Evolutionary conservation across 2,797 vertebrate genomes (phyloP).

Genomic region (Tarsius wallacei): DNA sequence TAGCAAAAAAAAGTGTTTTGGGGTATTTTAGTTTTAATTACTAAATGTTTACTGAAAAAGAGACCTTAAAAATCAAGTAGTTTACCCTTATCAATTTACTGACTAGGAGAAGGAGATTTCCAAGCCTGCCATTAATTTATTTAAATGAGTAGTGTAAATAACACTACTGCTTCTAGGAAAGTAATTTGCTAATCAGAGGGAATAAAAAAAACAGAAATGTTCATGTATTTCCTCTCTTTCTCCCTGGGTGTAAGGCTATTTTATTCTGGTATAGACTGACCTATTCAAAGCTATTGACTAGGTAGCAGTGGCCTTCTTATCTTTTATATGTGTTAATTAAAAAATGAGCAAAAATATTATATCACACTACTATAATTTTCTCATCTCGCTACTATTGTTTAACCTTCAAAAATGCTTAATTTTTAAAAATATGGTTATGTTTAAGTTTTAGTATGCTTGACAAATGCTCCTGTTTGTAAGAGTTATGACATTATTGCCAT

Average conservation of each 20-base stretch:
- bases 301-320: background rate
- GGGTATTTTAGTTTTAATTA: conserved; percentile 41
- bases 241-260: conserved; percentile 4
- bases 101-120: background rate
- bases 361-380: background rate
- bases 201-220: background rate
- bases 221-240: background rate
- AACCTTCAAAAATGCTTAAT: background rate
- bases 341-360: background rate
- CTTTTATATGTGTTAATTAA: background rate
- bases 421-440: conserved; percentile 15
- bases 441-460: conserved; percentile 43
- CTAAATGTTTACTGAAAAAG: background rate
- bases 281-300: conserved; percentile 17
- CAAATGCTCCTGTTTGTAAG: conserved; percentile 5
- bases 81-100: background rate
- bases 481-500: background rate
- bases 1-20: background rate
- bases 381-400: background rate
- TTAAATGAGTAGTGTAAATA: background rate
- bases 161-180: background rate
- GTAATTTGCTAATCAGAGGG: background rate
- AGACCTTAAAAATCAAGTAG: background rate
- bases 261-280: background rate
- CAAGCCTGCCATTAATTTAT: background rate